A percentile compares a stretch with the other conserved stretches of the same genome.
Evolutionary conservation across 2,797 vertebrate genomes (phyloP).

Genomic region (Acestrorhynchus altus): DNA sequence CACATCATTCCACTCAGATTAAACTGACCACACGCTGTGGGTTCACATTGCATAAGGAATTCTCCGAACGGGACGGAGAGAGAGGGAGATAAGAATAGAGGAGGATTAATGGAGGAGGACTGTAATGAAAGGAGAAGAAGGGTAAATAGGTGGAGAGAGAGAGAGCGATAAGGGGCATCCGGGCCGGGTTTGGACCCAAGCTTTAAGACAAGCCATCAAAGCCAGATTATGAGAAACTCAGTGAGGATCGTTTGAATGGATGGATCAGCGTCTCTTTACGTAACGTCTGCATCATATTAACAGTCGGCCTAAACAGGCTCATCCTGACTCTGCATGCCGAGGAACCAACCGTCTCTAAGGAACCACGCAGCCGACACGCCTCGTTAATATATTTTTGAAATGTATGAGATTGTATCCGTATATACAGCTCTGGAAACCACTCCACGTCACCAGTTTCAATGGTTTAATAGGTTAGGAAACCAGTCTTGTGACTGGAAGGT

Average conservation of each 20-base stretch:
- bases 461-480: too few species aligned
- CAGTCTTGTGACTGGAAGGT: too few species aligned
- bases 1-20: slow-evolving; percentile 73
- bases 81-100: slow-evolving; percentile 62
- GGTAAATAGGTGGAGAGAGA: neutral
- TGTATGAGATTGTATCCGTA: too few species aligned
- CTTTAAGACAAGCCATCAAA: slow-evolving; percentile 36
- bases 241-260: neutral
- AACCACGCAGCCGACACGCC: too few species aligned
- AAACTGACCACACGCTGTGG: slow-evolving; percentile 67
- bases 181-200: slow-evolving; percentile 14
- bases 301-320: neutral
- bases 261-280: slow-evolving; percentile 17
- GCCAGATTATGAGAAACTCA: slow-evolving; percentile 34
- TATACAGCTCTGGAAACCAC: too few species aligned
- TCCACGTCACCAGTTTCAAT: too few species aligned
- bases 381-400: too few species aligned
- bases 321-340: neutral
- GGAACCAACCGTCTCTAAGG: too few species aligned
- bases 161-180: neutral
- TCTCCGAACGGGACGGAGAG: slow-evolving; percentile 69
- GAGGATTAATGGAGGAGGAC: slow-evolving; percentile 52
- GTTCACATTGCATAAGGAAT: slow-evolving; percentile 66
- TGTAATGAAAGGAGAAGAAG: slow-evolving; percentile 13
- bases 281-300: slow-evolving; percentile 9